These are phyloP conservation scores for Leptodactylus fuscus DNA, from an alignment of 2,113 vertebrate genomes.

Conservation along the genomic window DNA sequence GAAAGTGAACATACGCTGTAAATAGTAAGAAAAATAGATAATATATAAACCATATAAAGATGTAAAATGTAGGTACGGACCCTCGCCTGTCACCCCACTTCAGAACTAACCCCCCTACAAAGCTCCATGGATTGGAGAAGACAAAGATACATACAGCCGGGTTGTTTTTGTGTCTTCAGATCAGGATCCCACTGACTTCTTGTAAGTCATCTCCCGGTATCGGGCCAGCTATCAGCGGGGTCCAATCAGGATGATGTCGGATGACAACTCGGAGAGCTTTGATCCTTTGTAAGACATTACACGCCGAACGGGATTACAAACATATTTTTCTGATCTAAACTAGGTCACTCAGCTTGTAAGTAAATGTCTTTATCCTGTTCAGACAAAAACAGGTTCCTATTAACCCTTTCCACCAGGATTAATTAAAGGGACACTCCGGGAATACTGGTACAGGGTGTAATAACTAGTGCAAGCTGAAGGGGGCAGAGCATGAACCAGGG, in stretches of 20 bases:
- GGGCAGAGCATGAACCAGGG: no score
- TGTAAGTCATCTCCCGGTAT: slow-evolving; percentile 13
- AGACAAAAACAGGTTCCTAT: slow-evolving; percentile 4
- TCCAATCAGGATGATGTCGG: slow-evolving; percentile 4
- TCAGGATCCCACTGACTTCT: slow-evolving; percentile 5
- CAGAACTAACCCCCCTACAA: background rate
- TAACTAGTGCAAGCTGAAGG: no score
- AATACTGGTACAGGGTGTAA: background rate
- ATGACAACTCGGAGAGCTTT: slow-evolving; percentile 18
- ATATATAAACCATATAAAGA: no score
- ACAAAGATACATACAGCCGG: background rate
- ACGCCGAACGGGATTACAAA: slow-evolving; percentile 8
- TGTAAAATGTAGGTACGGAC: no score
- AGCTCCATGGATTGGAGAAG: background rate
- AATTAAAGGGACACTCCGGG: background rate
- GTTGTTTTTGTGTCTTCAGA: slow-evolving; percentile 26
- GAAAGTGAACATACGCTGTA: no score
- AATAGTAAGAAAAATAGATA: no score
- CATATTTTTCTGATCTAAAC: slow-evolving; percentile 15
- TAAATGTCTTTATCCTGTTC: slow-evolving; percentile 36
- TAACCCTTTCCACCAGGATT: background rate
- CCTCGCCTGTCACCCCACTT: background rate
- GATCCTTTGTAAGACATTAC: slow-evolving; percentile 23
- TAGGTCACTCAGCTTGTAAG: slow-evolving; percentile 13
- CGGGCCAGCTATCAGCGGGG: slow-evolving; percentile 3